These are phyloP conservation scores for Argyresthia albistria DNA, from an alignment of 2,888 invertebrate species.

Conservation along the genomic window DNA sequence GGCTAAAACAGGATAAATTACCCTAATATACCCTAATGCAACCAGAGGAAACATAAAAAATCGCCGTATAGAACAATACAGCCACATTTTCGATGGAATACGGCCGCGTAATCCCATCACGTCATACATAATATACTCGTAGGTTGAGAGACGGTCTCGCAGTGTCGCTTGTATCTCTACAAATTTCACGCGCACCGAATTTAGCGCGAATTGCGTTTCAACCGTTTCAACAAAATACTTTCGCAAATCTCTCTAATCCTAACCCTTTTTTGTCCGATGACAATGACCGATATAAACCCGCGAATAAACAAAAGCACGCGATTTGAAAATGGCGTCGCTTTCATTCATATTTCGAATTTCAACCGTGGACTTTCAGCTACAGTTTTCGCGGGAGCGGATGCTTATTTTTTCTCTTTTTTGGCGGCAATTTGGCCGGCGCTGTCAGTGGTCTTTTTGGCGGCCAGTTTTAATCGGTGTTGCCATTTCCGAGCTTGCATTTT, in stretches of 20 bases:
- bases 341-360: conserved; percentile 38
- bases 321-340: conserved; percentile 31
- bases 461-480: conserved; percentile 62
- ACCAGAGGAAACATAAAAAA: neutral
- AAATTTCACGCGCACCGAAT: conserved; percentile 7
- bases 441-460: conserved; percentile 47
- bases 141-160: conserved; percentile 3
- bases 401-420: conserved; percentile 34
- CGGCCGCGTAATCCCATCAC: neutral
- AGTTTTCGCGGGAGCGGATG: conserved; percentile 33
- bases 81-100: conserved; percentile 4
- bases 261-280: conserved; percentile 19
- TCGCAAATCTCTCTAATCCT: conserved; percentile 5
- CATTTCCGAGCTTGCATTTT: conserved; percentile 24
- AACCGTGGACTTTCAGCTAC: conserved; percentile 40
- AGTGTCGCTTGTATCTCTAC: neutral
- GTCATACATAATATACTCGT: conserved; percentile 3
- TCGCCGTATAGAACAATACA: neutral
- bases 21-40: neutral
- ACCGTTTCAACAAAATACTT: conserved; percentile 8
- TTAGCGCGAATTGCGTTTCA: too few relatives aligned
- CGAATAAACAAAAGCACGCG: conserved; percentile 32
- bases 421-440: conserved; percentile 43
- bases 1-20: neutral
- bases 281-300: conserved; percentile 21